These are phyloP conservation scores for Gymnodraco acuticeps DNA, from an alignment of 2,797 vertebrate species.

Conservation along the genomic window DNA sequence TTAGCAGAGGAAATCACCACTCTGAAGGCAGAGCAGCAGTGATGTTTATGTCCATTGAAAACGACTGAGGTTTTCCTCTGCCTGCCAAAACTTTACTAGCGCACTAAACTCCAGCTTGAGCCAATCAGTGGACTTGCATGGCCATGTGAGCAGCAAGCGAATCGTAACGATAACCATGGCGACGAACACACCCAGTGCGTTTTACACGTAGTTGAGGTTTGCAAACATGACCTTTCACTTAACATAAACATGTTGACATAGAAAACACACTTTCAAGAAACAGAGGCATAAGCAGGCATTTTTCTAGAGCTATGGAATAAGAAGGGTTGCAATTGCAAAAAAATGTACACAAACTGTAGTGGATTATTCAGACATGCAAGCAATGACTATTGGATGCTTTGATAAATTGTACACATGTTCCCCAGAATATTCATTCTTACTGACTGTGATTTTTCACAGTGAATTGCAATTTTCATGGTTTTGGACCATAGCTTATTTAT, in stretches of 20 bases:
- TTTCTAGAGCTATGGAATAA: not conserved
- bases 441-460: not conserved
- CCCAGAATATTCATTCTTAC: not conserved
- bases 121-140: slow-evolving; percentile 27
- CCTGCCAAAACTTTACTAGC: slow-evolving; percentile 56
- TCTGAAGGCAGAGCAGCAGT: slow-evolving; percentile 25
- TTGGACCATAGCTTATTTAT: not conserved
- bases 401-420: not conserved
- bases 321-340: not conserved
- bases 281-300: not conserved
- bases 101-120: slow-evolving; percentile 51
- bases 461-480: not conserved
- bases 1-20: slow-evolving; percentile 31
- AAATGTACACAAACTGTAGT: too few relatives aligned
- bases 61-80: slow-evolving; percentile 55
- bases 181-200: slow-evolving; percentile 35
- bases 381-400: not conserved
- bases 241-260: not conserved
- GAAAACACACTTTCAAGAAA: slow-evolving; percentile 3
- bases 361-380: not conserved
- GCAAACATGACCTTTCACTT: slow-evolving; percentile 16
- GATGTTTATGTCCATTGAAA: slow-evolving; percentile 61
- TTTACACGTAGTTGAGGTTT: slow-evolving; percentile 48
- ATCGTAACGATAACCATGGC: slow-evolving; percentile 32
- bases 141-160: slow-evolving; percentile 30